phyloP scores from a whole-genome alignment of 1,140 invertebrate genomes.

The Hestina assimilis region DNA sequence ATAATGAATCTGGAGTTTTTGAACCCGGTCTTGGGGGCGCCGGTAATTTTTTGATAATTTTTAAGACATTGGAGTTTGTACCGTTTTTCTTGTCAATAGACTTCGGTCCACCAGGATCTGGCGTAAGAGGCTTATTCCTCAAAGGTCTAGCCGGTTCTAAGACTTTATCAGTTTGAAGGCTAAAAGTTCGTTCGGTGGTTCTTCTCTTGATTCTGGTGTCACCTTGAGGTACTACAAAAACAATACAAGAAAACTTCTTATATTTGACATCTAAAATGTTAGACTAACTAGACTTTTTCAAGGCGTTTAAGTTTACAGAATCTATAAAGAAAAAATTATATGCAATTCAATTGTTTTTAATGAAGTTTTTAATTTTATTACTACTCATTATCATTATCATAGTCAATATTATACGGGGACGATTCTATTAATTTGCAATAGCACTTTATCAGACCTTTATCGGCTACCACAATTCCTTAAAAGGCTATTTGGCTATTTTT shows the following conservation, averaged over 20 bases:
- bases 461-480: too few species aligned
- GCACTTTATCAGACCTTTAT: too few species aligned
- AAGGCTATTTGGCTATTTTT: too few species aligned
- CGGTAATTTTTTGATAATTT: slow-evolving; percentile 60
- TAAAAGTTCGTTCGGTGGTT: slow-evolving; percentile 28
- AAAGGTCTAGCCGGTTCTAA: slow-evolving; percentile 46
- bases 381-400: too few species aligned
- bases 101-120: slow-evolving; percentile 37
- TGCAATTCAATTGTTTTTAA: too few species aligned
- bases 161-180: slow-evolving; percentile 37
- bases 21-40: slow-evolving; percentile 40
- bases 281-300: too few species aligned
- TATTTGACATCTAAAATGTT: too few species aligned
- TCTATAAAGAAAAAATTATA: too few species aligned
- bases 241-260: background rate
- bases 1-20: slow-evolving; percentile 43
- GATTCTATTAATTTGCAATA: too few species aligned
- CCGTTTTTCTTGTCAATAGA: slow-evolving; percentile 43
- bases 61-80: slow-evolving; percentile 47
- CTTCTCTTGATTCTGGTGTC: slow-evolving; percentile 40
- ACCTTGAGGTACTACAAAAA: slow-evolving; percentile 18
- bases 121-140: slow-evolving; percentile 39
- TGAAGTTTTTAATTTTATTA: too few species aligned
- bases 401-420: too few species aligned
- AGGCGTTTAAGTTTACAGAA: too few species aligned